phyloP scores from a whole-genome alignment of 2,888 invertebrate species.

The Notocelia uddmanniana region DNA sequence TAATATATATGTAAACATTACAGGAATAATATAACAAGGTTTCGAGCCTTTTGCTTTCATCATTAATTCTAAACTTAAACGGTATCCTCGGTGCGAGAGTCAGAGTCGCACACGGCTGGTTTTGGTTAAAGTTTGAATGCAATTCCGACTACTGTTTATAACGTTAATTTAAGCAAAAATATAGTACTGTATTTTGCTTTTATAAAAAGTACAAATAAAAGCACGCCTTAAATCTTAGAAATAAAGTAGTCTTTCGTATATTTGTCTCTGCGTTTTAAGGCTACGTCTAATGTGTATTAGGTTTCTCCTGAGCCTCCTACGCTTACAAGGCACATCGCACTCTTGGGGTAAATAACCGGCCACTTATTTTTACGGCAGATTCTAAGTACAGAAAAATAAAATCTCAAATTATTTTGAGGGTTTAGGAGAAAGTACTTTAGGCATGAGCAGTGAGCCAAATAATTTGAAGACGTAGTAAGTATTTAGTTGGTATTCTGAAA shows the following conservation, averaged over 20 bases:
- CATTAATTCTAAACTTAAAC: too few relatives aligned
- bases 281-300: background rate
- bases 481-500: background rate
- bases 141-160: too few relatives aligned
- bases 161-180: too few relatives aligned
- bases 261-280: conserved; percentile 2
- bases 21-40: too few relatives aligned
- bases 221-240: background rate
- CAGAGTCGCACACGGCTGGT: too few relatives aligned
- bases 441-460: conserved; percentile 16
- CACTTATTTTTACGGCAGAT: conserved; percentile 13
- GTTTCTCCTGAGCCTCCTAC: background rate
- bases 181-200: too few relatives aligned
- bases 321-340: conserved; percentile 6
- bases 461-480: background rate
- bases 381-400: conserved; percentile 13
- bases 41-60: too few relatives aligned
- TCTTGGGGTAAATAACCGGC: conserved; percentile 9
- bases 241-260: background rate
- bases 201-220: background rate
- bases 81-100: too few relatives aligned
- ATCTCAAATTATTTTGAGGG: conserved; percentile 10
- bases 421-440: conserved; percentile 4
- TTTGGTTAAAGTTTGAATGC: too few relatives aligned
- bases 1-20: too few relatives aligned